Base-by-base conservation (phyloP, 2,888 invertebrate genomes). In the Mechanitis mazaeus region DNA sequence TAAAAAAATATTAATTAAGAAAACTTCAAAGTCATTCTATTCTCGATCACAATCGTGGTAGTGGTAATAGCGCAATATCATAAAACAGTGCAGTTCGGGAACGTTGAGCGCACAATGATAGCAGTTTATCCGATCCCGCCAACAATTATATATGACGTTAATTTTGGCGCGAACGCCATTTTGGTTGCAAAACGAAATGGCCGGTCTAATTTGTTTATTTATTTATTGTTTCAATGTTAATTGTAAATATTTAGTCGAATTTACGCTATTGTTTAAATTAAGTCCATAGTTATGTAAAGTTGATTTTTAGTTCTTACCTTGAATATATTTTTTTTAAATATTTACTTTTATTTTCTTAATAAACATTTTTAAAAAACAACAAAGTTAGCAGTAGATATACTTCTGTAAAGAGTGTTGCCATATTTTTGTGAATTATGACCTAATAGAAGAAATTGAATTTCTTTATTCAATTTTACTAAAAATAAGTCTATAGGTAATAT, bases 101-200 rank as follows among this genome's bases (percentile, higher is more conserved):
- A 68, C 69, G 68, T 70, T 69, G 67, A 71, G 65, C 71, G 70
- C 64, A 71, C 72, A 75, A 77, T 78, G 72, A 78, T 75, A 64
- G 83, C 83, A 78, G 83, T 84, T 87, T 84, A 87, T 86, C 78
- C 83, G 75, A 71, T 74, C 71, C 72, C 66, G 73, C 69, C 69
- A 73, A 77, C 73, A 69, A 70, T 76, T 73, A 73, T 72, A 75
- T 79, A 79, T 80, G 80, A 81, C 79, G 78, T 80, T 81, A 80
- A 83, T 84, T 85, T 80, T 75, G 77, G 81, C 79, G 81, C 77
- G 78, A 78, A 79, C 66, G 57, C 69, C 66, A 69, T 67, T 70
- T 68, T 61, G 55, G 56, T 57, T 69, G 64, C 61, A 72, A 46
- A 59, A 59, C 66, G 77, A 77, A 68, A 80, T 79, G 75, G 79